Evolutionary conservation across 92 coral and sea anemone genomes (phyloP).

Genomic region (Ricordea florida): DNA sequence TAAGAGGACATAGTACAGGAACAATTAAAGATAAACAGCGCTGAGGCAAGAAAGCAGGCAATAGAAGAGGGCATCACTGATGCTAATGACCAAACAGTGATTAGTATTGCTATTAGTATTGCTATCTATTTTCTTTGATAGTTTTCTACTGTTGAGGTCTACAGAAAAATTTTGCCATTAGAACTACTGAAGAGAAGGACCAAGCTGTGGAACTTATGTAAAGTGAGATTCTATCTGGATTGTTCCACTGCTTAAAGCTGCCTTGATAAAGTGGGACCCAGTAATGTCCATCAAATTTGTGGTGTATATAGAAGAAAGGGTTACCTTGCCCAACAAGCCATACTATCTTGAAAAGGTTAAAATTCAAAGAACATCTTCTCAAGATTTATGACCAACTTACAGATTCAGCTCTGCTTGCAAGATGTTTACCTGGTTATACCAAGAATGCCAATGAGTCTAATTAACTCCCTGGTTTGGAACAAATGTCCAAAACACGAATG

Average conservation of each 20-base stretch:
- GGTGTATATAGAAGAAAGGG: not conserved
- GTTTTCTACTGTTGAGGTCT: too few species aligned
- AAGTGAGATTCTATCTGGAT: slow-evolving; percentile 1
- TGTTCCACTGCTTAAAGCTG: not conserved
- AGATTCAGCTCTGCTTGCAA: too few species aligned
- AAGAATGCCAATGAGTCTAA: slow-evolving; percentile 28
- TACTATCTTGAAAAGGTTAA: not conserved
- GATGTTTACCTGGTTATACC: slow-evolving; percentile 1
- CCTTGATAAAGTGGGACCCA: not conserved
- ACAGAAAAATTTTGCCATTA: not conserved
- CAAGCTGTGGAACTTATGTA: too few species aligned
- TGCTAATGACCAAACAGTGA: not conserved
- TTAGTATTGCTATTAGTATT: too few species aligned
- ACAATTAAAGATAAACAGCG: not conserved
- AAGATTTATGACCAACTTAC: not conserved
- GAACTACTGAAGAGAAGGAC: not conserved
- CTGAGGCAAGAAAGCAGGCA: slow-evolving; percentile 11
- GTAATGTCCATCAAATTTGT: not conserved
- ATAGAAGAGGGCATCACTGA: not conserved
- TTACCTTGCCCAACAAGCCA: not conserved
- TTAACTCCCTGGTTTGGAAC: slow-evolving; percentile 11
- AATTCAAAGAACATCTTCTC: not conserved
- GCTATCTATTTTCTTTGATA: too few species aligned
- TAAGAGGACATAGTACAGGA: not conserved
- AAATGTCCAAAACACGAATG: slow-evolving; percentile 24